Conservation (phyloP, 2,113 vertebrate species). For the Myotis yumanensis region DNA sequence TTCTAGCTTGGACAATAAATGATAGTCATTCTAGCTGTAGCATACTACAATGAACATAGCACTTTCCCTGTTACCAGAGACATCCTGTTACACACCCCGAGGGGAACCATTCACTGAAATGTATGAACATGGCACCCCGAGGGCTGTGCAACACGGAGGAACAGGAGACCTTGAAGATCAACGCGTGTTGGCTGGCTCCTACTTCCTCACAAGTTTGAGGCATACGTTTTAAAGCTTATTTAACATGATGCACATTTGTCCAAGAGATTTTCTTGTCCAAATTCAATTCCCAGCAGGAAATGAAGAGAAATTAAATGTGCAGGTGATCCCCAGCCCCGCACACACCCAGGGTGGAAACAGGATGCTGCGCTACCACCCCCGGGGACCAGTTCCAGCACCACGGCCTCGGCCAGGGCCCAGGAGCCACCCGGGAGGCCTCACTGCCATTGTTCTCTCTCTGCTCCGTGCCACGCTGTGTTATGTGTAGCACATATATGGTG, state of each 20-base stretch:
- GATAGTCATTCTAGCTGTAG: not conserved
- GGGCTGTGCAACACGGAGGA: not conserved
- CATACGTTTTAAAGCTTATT: not conserved
- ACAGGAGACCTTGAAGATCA: not conserved
- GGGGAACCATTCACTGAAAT: too few species aligned
- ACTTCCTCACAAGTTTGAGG: not conserved
- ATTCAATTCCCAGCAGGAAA: conserved; percentile 11
- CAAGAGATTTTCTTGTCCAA: not conserved
- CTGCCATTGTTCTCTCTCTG: not conserved
- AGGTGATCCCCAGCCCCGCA: not conserved
- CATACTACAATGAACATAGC: not conserved
- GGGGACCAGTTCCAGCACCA: too few species aligned
- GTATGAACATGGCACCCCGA: too few species aligned
- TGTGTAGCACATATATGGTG: not conserved
- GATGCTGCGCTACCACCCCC: not conserved
- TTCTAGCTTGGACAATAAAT: not conserved
- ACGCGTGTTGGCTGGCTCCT: not conserved
- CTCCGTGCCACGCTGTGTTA: not conserved
- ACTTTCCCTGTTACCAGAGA: not conserved
- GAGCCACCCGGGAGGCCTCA: not conserved
- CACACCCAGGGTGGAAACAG: not conserved
- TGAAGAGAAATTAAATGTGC: not conserved
- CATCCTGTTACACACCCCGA: not conserved
- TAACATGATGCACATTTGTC: not conserved
- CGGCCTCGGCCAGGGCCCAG: not conserved